phyloP scores from a whole-genome alignment of 1,140 invertebrate species.

The Drosophila miranda region DNA sequence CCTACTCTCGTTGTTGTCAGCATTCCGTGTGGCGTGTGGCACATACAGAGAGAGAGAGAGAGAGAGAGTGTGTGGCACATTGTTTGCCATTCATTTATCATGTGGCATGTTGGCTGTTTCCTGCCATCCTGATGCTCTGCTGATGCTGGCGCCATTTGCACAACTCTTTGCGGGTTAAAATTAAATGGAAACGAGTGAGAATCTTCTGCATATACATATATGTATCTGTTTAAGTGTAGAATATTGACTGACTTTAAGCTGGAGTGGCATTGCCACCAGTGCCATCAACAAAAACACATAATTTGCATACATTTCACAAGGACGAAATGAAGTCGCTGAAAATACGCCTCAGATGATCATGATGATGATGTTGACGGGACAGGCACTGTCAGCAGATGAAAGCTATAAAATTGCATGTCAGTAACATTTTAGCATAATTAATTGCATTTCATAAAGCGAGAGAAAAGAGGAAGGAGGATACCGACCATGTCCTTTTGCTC shows the following conservation, averaged over 20 bases:
- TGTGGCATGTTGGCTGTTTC: slow-evolving; percentile 33
- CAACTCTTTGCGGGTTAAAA: slow-evolving; percentile 48
- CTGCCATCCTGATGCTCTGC: no score
- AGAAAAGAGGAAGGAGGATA: background rate
- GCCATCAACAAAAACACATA: no score
- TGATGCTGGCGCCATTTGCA: slow-evolving; percentile 46
- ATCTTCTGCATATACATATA: background rate
- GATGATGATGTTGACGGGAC: background rate
- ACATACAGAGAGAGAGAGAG: no score
- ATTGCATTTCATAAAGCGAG: slow-evolving; percentile 38
- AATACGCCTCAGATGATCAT: background rate
- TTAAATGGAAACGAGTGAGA: slow-evolving; percentile 38
- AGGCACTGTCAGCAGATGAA: slow-evolving; percentile 18
- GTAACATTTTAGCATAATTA: slow-evolving; percentile 60
- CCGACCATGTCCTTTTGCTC: no score
- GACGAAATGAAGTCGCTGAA: slow-evolving; percentile 7
- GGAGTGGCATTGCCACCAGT: background rate
- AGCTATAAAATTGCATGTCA: slow-evolving; percentile 49
- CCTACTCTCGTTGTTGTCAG: slow-evolving; percentile 11
- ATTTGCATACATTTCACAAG: slow-evolving; percentile 9
- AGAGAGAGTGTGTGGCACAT: slow-evolving; percentile 18
- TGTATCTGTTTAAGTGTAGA: slow-evolving; percentile 6
- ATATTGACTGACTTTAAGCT: slow-evolving; percentile 36
- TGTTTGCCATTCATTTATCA: slow-evolving; percentile 57
- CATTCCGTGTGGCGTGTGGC: slow-evolving; percentile 13